phyloP scores from a whole-genome alignment of 2,888 invertebrate species.

The Apamea monoglypha region DNA sequence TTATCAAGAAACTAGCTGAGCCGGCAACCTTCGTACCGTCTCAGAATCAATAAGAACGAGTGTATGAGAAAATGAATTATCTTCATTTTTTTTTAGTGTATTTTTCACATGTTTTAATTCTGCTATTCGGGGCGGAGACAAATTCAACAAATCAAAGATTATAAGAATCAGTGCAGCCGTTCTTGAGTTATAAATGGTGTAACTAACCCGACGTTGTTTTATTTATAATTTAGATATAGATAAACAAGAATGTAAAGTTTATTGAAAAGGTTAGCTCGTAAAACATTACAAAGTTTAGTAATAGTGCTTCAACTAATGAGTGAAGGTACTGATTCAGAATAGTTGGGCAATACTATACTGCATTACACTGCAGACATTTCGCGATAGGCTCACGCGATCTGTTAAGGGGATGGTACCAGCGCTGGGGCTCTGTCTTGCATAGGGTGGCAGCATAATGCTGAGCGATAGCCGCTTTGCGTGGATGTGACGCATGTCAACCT shows the following conservation, averaged over 20 bases:
- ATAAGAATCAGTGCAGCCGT: not conserved
- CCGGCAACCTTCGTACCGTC: not conserved
- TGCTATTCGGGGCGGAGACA: not conserved
- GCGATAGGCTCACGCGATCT: constrained; percentile 70
- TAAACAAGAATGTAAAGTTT: not conserved
- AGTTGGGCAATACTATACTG: constrained; percentile 57
- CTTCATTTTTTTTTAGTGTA: not conserved
- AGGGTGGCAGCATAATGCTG: no score
- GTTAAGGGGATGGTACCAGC: constrained; percentile 63
- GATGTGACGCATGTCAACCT: no score
- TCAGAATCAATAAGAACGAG: not conserved
- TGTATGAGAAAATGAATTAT: not conserved
- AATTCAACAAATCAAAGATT: not conserved
- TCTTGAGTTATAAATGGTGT: not conserved
- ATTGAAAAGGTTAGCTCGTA: constrained; percentile 9
- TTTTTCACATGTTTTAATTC: not conserved
- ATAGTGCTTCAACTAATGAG: constrained; percentile 36
- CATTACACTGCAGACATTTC: constrained; percentile 53
- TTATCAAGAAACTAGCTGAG: not conserved
- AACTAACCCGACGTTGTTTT: not conserved
- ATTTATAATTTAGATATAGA: no score
- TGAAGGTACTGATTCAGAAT: constrained; percentile 30
- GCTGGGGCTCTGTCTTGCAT: no score
- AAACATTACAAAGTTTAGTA: constrained; percentile 29
- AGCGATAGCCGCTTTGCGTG: no score